A percentile compares a stretch with the other conserved stretches of the same genome.
These are phyloP conservation scores for Microtus pennsylvanicus DNA, from an alignment of 2,113 vertebrate genomes.

Conservation along the genomic window DNA sequence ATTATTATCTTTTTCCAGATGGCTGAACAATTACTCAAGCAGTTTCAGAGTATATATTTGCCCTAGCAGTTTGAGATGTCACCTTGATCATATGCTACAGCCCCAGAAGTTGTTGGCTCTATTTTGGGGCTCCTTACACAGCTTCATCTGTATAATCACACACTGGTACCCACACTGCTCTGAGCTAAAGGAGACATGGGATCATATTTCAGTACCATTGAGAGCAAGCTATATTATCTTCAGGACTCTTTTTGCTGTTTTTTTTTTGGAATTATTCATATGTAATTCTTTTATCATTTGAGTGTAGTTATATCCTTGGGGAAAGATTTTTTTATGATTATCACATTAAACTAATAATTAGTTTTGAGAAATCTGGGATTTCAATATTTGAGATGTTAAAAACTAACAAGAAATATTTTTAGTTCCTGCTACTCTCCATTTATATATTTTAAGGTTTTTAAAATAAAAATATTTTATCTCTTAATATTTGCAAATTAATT, in stretches of 20 bases:
- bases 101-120: not conserved
- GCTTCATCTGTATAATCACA: not conserved
- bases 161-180: not conserved
- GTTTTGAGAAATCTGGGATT: not conserved
- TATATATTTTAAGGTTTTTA: not conserved
- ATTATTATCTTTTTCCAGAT: constrained; percentile 20
- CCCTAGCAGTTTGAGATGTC: not conserved
- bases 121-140: not conserved
- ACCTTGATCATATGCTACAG: constrained; percentile 7
- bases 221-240: not conserved
- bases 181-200: not conserved
- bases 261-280: not conserved
- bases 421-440: not conserved
- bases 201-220: not conserved
- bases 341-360: constrained; percentile 14
- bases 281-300: not conserved
- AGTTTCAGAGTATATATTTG: not conserved
- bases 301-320: not conserved
- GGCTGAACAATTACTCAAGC: not conserved
- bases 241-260: not conserved
- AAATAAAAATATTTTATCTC: not conserved
- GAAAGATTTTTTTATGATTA: not conserved
- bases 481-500: not conserved
- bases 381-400: constrained; percentile 31
- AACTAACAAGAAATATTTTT: not conserved